These are phyloP conservation scores for Aphelenchoides besseyi DNA, from an alignment of 1,140 invertebrate species.

Conservation along the genomic window DNA sequence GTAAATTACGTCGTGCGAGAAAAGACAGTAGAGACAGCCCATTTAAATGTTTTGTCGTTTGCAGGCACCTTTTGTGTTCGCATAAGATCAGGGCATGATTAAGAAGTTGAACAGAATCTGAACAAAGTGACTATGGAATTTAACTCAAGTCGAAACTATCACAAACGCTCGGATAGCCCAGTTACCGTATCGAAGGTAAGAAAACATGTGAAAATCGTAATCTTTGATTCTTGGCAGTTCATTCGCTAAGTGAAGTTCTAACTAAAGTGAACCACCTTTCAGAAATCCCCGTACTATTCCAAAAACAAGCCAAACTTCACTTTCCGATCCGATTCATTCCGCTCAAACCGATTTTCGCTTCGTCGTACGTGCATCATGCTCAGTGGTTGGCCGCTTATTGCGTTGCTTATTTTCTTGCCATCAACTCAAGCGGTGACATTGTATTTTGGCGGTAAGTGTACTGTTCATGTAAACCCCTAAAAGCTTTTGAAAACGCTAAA, in stretches of 20 bases:
- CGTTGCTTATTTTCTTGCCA: neutral
- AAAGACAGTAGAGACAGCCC: too few species aligned
- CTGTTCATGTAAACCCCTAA: too few species aligned
- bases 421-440: neutral
- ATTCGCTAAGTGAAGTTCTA: neutral
- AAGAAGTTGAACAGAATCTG: too few species aligned
- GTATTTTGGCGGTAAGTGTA: neutral
- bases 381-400: neutral
- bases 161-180: neutral
- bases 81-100: too few species aligned
- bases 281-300: neutral
- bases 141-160: too few species aligned
- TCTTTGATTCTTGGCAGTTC: neutral
- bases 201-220: neutral
- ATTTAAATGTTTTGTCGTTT: too few species aligned
- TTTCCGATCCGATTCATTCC: neutral
- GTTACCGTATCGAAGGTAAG: neutral
- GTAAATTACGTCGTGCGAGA: too few species aligned
- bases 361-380: neutral
- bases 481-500: neutral
- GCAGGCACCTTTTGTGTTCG: too few species aligned
- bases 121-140: too few species aligned
- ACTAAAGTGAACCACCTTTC: too few species aligned
- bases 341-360: neutral
- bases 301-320: neutral